phyloP scores from a whole-genome alignment of 2,113 vertebrate genomes.

The Micromys minutus region DNA sequence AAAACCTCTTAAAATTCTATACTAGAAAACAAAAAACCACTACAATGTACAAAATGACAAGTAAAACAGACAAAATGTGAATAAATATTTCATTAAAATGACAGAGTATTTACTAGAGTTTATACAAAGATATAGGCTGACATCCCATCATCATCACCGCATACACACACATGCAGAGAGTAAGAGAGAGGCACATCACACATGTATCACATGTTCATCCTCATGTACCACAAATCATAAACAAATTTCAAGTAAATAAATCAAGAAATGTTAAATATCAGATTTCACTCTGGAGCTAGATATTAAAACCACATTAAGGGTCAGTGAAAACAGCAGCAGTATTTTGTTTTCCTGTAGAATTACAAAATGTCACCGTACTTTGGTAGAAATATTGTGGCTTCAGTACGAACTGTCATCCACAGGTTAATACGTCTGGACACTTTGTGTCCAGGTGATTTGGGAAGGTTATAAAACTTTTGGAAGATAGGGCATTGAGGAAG shows the following conservation, averaged over 20 bases:
- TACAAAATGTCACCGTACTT: neutral
- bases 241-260: neutral
- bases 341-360: neutral
- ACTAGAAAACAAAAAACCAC: slow-evolving; percentile 19
- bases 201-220: neutral
- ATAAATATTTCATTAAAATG: neutral
- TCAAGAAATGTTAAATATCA: neutral
- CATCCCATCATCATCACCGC: neutral
- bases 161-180: neutral
- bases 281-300: neutral
- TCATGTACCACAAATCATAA: neutral
- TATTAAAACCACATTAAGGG: neutral
- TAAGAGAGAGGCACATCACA: too few species aligned
- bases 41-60: neutral
- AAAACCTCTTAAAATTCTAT: neutral
- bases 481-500: too few species aligned
- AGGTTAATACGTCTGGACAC: neutral
- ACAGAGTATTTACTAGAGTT: neutral
- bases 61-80: neutral
- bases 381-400: neutral
- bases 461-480: neutral
- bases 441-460: neutral
- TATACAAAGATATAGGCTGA: neutral
- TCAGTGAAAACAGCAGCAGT: neutral
- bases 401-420: neutral